A percentile compares a stretch with the other conserved stretches of the same genome.
phyloP scores from a whole-genome alignment of 2,888 invertebrate genomes.

The Cistogaster globosa region DNA sequence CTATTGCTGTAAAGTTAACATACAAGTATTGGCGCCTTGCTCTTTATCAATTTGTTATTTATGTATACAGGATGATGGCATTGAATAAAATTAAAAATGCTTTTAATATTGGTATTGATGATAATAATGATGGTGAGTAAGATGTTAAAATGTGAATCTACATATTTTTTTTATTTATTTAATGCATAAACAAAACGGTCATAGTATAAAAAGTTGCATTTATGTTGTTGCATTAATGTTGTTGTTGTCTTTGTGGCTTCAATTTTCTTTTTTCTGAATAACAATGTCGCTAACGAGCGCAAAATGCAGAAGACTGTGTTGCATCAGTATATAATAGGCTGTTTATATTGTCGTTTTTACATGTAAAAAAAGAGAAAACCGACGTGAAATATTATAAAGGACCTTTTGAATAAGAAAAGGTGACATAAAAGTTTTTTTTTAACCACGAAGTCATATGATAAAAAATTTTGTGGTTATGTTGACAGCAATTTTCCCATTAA shows the following conservation, averaged over 20 bases:
- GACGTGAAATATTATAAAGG: too few species aligned
- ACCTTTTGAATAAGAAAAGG: too few species aligned
- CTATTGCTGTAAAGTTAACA: slow-evolving; percentile 13
- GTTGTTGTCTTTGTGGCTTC: neutral
- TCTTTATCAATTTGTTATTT: slow-evolving; percentile 64
- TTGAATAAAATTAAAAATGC: slow-evolving; percentile 59
- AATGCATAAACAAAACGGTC: slow-evolving; percentile 63
- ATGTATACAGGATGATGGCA: slow-evolving; percentile 58
- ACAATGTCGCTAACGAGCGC: slow-evolving; percentile 38
- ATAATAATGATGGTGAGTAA: slow-evolving; percentile 31
- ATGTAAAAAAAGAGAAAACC: too few species aligned
- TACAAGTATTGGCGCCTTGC: slow-evolving; percentile 61
- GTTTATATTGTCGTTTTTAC: too few species aligned
- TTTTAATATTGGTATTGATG: slow-evolving; percentile 41
- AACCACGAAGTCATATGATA: too few species aligned
- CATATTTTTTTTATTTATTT: slow-evolving; percentile 1
- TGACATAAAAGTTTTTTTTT: too few species aligned
- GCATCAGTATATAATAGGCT: too few species aligned
- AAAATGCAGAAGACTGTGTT: neutral
- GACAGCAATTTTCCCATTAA: too few species aligned
- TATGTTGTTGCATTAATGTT: slow-evolving; percentile 2
- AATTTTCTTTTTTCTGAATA: slow-evolving; percentile 1
- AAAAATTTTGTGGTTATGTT: too few species aligned
- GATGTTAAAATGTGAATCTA: slow-evolving; percentile 43
- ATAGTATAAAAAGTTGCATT: slow-evolving; percentile 26